Percentiles rank a stretch among this genome's conserved stretches.
These are phyloP conservation scores for Harpagifer antarcticus DNA, from an alignment of 2,797 vertebrate genomes.

Conservation along the genomic window DNA sequence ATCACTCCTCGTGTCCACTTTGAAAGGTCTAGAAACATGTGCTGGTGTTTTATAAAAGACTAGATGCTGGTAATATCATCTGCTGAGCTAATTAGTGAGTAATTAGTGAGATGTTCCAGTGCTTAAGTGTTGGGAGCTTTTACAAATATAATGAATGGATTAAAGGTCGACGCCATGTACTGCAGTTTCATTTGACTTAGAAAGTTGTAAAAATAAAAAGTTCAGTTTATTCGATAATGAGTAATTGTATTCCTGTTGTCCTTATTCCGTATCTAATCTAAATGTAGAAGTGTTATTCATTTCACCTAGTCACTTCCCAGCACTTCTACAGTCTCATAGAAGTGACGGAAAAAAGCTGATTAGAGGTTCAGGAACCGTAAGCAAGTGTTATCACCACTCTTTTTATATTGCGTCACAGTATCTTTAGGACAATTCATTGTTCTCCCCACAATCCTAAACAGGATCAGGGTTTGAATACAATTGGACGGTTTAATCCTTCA, in stretches of 20 bases:
- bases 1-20: conserved; percentile 28
- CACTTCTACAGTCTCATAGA: background rate
- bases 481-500: conserved; percentile 13
- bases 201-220: background rate
- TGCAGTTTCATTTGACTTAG: background rate
- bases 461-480: conserved; percentile 9
- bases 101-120: background rate
- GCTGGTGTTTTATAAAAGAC: conserved; percentile 9
- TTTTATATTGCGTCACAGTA: conserved; percentile 3
- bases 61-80: background rate
- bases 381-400: conserved; percentile 7
- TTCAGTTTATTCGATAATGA: background rate
- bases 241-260: background rate
- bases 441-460: background rate
- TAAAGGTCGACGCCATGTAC: background rate
- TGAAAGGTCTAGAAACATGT: conserved; percentile 29
- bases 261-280: background rate
- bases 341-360: conserved; percentile 7
- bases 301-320: background rate
- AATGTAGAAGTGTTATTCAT: background rate
- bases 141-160: conserved; percentile 15
- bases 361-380: conserved; percentile 17
- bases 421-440: conserved; percentile 5
- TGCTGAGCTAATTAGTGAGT: conserved; percentile 7
- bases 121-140: background rate